These are phyloP conservation scores for Urocynchramus pylzowi DNA, from an alignment of 2,113 vertebrate genomes.

Conservation along the genomic window DNA sequence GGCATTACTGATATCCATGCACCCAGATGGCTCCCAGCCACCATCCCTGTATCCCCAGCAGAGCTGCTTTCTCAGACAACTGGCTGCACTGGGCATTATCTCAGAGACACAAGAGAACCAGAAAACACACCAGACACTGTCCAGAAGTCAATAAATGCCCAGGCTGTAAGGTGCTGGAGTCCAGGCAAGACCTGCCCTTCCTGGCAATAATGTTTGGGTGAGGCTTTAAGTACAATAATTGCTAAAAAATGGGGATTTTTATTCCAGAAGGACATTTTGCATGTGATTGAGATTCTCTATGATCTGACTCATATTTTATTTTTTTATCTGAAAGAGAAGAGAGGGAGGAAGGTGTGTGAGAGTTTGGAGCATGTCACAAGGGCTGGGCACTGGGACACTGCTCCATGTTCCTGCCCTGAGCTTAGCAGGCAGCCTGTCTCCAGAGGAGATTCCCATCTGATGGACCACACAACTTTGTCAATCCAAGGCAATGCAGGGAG, in stretches of 20 bases:
- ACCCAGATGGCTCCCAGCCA: background rate
- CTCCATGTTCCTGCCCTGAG: background rate
- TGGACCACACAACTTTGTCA: background rate
- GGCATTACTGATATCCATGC: background rate
- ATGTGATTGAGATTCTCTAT: background rate
- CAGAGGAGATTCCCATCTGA: background rate
- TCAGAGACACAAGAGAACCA: background rate
- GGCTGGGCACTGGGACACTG: fast-evolving
- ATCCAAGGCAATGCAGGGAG: background rate
- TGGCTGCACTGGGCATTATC: background rate
- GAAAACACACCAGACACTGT: background rate
- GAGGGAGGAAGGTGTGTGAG: background rate
- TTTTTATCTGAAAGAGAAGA: background rate
- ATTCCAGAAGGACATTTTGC: background rate
- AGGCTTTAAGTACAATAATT: background rate
- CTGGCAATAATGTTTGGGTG: background rate
- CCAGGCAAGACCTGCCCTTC: background rate
- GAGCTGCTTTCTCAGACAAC: background rate
- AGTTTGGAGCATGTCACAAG: fast-evolving
- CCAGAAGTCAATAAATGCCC: background rate
- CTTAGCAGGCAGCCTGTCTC: background rate
- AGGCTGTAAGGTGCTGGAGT: background rate
- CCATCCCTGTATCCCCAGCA: fast-evolving
- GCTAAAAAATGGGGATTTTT: background rate
- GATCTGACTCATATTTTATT: background rate